phyloP scores from a whole-genome alignment of 1,140 invertebrate species.

The Drosophila santomea region DNA sequence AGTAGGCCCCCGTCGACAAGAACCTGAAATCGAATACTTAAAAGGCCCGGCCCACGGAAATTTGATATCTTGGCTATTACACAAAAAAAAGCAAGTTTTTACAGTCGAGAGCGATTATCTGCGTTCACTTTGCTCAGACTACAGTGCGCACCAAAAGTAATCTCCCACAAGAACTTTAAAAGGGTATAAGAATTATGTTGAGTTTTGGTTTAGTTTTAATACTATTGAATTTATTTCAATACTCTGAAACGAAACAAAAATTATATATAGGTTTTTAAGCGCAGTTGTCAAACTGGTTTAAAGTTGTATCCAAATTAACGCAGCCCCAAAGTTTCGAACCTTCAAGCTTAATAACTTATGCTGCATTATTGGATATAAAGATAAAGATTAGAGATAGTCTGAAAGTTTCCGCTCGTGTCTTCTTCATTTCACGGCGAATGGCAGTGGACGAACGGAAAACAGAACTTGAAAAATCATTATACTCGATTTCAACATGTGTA shows the following conservation, averaged over 20 bases:
- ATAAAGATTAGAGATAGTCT: slow-evolving; percentile 1
- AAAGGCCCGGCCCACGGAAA: not conserved
- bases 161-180: not conserved
- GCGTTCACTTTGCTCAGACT: not conserved
- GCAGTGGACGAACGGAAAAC: slow-evolving; percentile 2
- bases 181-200: not conserved
- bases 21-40: not conserved
- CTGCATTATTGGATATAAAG: not conserved
- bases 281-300: not conserved
- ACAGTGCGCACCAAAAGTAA: not conserved
- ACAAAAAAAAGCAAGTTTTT: not conserved
- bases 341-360: not conserved
- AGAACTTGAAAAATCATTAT: slow-evolving; percentile 46
- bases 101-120: not conserved
- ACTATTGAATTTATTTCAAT: too few relatives aligned
- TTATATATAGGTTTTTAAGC: not conserved
- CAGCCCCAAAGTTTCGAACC: not conserved
- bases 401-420: not conserved
- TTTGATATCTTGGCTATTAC: slow-evolving; percentile 2
- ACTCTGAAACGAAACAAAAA: too few relatives aligned
- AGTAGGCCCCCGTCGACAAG: not conserved
- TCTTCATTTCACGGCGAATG: not conserved
- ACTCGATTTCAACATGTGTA: slow-evolving; percentile 22
- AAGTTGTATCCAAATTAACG: not conserved
- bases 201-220: too few relatives aligned